A percentile compares a stretch with the other conserved stretches of the same genome.
phyloP scores from a whole-genome alignment of 1,140 invertebrate genomes.

The Trichonephila clavipes region DNA sequence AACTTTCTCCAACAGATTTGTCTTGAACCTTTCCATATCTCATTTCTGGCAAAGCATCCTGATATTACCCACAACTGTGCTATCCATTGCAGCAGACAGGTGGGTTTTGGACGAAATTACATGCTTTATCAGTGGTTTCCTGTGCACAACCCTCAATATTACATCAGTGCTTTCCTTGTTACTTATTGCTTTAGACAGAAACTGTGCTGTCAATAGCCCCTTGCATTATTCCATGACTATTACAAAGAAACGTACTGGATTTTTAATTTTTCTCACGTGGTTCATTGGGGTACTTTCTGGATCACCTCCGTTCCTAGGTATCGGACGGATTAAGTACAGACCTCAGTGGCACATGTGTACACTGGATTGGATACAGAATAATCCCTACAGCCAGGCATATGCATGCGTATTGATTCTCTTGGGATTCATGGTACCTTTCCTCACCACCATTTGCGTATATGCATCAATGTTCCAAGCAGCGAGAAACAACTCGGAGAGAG shows the following conservation, averaged over 20 bases:
- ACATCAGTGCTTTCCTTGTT: constrained; percentile 87
- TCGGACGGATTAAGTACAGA: constrained; percentile 37
- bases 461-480: constrained; percentile 87
- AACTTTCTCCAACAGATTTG: constrained; percentile 86
- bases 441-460: constrained; percentile 87
- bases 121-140: constrained; percentile 83
- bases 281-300: constrained; percentile 61
- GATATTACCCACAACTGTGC: constrained; percentile 84
- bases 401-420: constrained; percentile 77
- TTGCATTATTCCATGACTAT: constrained; percentile 90
- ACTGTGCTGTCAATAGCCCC: constrained; percentile 92
- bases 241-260: constrained; percentile 86
- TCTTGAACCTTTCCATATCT: constrained; percentile 86
- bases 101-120: constrained; percentile 80
- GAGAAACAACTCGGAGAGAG: constrained; percentile 86
- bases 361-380: constrained; percentile 39
- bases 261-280: constrained; percentile 84
- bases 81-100: constrained; percentile 79
- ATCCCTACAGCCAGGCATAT: constrained; percentile 57
- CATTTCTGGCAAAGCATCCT: constrained; percentile 85
- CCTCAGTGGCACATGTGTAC: constrained; percentile 77
- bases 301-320: constrained; percentile 49
- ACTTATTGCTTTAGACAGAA: constrained; percentile 91
- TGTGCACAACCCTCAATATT: constrained; percentile 83
- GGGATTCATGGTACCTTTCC: constrained; percentile 86